Conservation (phyloP, 2,888 invertebrate genomes). For the Pilophorus perplexus region DNA sequence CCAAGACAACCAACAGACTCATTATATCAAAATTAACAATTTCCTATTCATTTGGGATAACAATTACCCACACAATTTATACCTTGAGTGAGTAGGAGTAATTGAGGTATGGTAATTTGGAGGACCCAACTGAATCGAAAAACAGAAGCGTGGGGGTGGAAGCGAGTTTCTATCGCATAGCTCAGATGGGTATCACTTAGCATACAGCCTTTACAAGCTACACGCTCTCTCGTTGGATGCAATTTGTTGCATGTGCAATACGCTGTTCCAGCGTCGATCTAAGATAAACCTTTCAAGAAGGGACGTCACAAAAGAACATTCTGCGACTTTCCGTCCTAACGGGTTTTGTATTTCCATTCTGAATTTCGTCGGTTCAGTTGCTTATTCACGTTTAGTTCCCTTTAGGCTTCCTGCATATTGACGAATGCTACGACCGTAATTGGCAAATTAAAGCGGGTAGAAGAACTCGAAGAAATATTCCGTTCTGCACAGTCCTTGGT, state of each 20-base stretch:
- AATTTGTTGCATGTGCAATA: slow-evolving; percentile 27
- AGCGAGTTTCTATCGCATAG: slow-evolving; percentile 23
- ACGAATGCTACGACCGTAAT: too few species aligned
- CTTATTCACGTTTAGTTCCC: too few species aligned
- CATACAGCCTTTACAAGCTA: slow-evolving; percentile 26
- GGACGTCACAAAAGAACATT: slow-evolving; percentile 27
- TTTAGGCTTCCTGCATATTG: too few species aligned
- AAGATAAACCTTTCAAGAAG: slow-evolving; percentile 6
- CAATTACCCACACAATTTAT: too few species aligned
- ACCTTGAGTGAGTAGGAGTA: slow-evolving; percentile 12
- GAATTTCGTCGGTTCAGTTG: too few species aligned
- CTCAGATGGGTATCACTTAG: slow-evolving; percentile 24
- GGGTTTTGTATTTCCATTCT: too few species aligned
- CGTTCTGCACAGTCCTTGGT: too few species aligned
- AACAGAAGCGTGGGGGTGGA: slow-evolving; percentile 3
- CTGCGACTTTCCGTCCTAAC: slow-evolving; percentile 5
- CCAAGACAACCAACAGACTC: too few species aligned
- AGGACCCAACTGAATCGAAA: background rate
- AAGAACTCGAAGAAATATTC: too few species aligned
- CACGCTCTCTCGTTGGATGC: slow-evolving; percentile 19
- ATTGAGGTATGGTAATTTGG: slow-evolving; percentile 15
- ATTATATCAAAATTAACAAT: too few species aligned
- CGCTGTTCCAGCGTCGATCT: slow-evolving; percentile 5
- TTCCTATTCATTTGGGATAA: too few species aligned
- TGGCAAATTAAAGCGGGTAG: too few species aligned